These are phyloP conservation scores for Mamestra brassicae DNA, from an alignment of 2,888 invertebrate genomes.

Conservation along the genomic window DNA sequence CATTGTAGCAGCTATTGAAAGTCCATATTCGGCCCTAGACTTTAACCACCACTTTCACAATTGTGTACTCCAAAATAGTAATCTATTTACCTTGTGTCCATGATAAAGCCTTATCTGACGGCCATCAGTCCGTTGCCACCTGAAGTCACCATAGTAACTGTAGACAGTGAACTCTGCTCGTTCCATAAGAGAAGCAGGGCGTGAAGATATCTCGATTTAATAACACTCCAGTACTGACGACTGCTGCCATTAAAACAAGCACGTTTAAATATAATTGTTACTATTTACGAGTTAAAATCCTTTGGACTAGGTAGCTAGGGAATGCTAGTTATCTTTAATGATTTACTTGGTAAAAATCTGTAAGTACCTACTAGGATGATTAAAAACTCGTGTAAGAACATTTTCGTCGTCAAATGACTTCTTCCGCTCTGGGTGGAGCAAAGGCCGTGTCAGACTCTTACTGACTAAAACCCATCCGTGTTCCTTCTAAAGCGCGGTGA, in stretches of 20 bases:
- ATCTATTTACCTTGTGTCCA: background rate
- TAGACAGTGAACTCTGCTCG: conserved; percentile 31
- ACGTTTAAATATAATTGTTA: conserved; percentile 38
- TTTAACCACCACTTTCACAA: background rate
- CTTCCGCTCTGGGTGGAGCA: too few species aligned
- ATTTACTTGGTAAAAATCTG: background rate
- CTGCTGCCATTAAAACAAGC: conserved; percentile 19
- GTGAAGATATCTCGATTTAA: conserved; percentile 49
- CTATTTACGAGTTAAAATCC: conserved; percentile 15
- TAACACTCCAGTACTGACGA: conserved; percentile 27
- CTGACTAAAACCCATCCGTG: too few species aligned
- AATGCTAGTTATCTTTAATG: background rate
- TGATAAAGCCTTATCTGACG: background rate
- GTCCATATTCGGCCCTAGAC: background rate
- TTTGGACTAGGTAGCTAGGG: conserved; percentile 8
- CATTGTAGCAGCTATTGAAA: background rate
- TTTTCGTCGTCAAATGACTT: too few species aligned
- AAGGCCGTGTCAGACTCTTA: too few species aligned
- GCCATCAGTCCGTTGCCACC: background rate
- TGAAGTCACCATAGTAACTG: background rate
- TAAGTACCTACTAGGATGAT: background rate
- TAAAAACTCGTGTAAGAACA: background rate
- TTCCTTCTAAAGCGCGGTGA: too few species aligned
- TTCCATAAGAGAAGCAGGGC: conserved; percentile 19
- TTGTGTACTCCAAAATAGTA: background rate